phyloP scores from a whole-genome alignment of 1,140 invertebrate genomes.

The Drosophila parvula region DNA sequence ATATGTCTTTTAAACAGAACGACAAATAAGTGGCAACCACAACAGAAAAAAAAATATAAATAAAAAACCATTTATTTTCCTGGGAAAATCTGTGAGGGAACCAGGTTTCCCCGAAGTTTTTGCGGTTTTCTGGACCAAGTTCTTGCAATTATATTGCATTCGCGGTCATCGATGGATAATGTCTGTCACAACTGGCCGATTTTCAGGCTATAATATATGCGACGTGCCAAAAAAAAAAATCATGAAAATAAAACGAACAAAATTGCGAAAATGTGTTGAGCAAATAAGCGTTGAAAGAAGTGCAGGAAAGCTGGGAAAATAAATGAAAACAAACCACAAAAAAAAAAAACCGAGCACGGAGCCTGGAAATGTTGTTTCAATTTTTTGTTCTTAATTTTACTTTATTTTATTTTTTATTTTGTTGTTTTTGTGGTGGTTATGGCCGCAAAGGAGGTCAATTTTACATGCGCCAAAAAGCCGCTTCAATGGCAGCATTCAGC shows the following conservation, averaged over 20 bases:
- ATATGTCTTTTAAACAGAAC: conserved; percentile 38
- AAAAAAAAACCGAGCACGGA: conserved; percentile 11
- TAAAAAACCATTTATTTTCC: conserved; percentile 45
- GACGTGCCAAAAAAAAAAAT: conserved; percentile 71
- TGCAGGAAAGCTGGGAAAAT: neutral
- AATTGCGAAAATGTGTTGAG: conserved; percentile 21
- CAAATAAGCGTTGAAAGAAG: conserved; percentile 17
- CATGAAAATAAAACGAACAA: conserved; percentile 54
- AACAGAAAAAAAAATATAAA: neutral
- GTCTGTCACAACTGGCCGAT: conserved; percentile 26
- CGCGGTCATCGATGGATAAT: conserved; percentile 27
- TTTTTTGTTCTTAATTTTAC: neutral
- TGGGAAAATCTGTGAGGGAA: neutral
- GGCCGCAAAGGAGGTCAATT: conserved; percentile 50
- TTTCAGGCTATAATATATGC: conserved; percentile 23
- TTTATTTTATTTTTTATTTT: neutral
- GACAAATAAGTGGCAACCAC: conserved; percentile 58
- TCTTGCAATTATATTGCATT: conserved; percentile 17
- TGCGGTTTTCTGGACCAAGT: conserved; percentile 24
- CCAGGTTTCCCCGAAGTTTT: conserved; percentile 8
- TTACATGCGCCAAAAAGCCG: conserved; percentile 31
- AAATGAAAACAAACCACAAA: conserved; percentile 10
- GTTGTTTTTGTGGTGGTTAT: conserved; percentile 6
- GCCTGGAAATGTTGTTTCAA: conserved; percentile 38
- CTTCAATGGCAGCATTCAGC: conserved; percentile 10